A percentile compares a stretch with the other conserved stretches of the same genome.
Conservation (phyloP, 2,113 vertebrate genomes). For the Pelodiscus sinensis region DNA sequence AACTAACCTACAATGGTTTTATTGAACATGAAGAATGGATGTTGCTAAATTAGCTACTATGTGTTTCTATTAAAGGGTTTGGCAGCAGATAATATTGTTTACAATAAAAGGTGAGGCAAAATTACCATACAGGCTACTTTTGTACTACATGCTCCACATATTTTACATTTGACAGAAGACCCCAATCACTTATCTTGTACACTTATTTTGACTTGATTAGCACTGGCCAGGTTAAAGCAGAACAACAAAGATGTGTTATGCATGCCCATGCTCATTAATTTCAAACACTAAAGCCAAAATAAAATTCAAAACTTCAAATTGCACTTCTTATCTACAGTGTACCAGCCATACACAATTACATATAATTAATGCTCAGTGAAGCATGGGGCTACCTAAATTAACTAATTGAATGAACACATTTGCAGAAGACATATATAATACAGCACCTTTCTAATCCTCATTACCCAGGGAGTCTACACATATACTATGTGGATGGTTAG, state of each 20-base stretch:
- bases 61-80: background rate
- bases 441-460: background rate
- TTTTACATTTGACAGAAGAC: background rate
- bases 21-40: background rate
- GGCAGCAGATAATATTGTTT: fast-evolving
- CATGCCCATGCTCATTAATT: background rate
- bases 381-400: conserved; percentile 26
- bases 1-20: background rate
- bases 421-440: background rate
- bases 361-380: conserved; percentile 48
- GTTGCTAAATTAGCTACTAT: background rate
- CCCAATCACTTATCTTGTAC: background rate
- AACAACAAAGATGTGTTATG: background rate
- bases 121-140: background rate
- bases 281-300: background rate
- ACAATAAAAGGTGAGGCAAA: fast-evolving
- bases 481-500: background rate
- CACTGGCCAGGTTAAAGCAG: background rate
- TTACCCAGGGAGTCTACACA: background rate
- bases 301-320: background rate
- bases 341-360: conserved; percentile 33
- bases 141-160: fast-evolving
- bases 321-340: conserved; percentile 21
- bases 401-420: conserved; percentile 12
- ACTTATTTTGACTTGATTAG: background rate